Evolutionary conservation across 1,140 invertebrate genomes (phyloP).

Genomic region (Drosophila eugracilis): DNA sequence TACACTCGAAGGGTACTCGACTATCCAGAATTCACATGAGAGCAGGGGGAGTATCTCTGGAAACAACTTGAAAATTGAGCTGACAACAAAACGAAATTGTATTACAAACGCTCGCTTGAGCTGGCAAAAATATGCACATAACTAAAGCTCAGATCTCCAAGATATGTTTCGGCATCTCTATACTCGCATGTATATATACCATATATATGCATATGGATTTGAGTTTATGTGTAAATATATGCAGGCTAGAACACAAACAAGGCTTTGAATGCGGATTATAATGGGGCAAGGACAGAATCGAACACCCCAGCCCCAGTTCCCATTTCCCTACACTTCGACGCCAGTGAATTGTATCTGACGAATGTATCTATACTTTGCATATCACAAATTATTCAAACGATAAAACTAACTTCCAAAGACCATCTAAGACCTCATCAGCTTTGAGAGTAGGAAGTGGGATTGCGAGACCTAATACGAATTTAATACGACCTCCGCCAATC

Average conservation of each 20-base stretch:
- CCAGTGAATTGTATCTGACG: slow-evolving; percentile 36
- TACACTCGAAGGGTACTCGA: slow-evolving; percentile 12
- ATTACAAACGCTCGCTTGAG: slow-evolving; percentile 62
- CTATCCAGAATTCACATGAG: slow-evolving; percentile 14
- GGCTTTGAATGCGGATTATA: slow-evolving; percentile 68
- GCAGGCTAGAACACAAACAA: slow-evolving; percentile 27
- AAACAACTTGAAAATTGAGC: slow-evolving; percentile 81
- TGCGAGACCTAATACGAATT: slow-evolving; percentile 49
- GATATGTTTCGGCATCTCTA: slow-evolving; percentile 46
- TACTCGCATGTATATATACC: too few relatives aligned
- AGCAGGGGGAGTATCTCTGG: slow-evolving; percentile 3
- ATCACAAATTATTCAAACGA: slow-evolving; percentile 64
- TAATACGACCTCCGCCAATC: slow-evolving; percentile 44
- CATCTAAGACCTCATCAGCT: slow-evolving; percentile 6
- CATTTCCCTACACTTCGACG: slow-evolving; percentile 3
- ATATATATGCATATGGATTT: slow-evolving; percentile 60
- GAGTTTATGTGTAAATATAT: slow-evolving; percentile 34
- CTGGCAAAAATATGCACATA: slow-evolving; percentile 72
- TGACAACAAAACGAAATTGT: slow-evolving; percentile 79
- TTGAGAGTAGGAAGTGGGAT: slow-evolving; percentile 3
- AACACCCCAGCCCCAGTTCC: not conserved
- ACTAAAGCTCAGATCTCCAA: slow-evolving; percentile 62
- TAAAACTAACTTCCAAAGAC: slow-evolving; percentile 24
- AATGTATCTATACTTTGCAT: slow-evolving; percentile 44
- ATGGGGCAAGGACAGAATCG: slow-evolving; percentile 25